These are phyloP conservation scores for Microcebus murinus DNA, from an alignment of 2,113 vertebrate species.

Conservation along the genomic window DNA sequence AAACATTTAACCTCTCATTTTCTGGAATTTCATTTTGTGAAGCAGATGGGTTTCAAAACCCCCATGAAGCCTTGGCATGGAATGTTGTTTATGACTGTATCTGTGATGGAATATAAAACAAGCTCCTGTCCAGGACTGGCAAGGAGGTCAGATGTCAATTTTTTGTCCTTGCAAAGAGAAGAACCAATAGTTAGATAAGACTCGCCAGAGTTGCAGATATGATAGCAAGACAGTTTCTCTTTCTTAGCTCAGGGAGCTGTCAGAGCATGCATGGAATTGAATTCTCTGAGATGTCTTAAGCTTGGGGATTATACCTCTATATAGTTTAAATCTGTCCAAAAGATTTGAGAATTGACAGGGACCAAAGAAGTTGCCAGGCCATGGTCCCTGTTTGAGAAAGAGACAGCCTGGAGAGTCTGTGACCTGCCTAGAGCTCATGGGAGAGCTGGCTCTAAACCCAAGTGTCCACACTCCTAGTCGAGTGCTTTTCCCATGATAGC, in stretches of 20 bases:
- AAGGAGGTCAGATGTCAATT: background rate
- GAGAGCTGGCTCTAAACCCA: background rate
- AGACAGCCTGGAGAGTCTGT: background rate
- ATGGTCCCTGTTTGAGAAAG: background rate
- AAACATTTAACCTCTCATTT: background rate
- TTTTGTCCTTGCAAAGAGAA: background rate
- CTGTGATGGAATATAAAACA: background rate
- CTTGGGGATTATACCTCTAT: background rate
- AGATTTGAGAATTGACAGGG: background rate
- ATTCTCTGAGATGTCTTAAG: background rate
- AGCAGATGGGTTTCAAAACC: constrained; percentile 22
- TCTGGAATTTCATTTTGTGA: background rate
- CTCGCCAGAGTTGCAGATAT: background rate
- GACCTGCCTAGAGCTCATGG: background rate
- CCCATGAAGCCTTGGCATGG: background rate
- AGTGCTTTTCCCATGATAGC: background rate
- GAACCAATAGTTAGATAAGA: background rate
- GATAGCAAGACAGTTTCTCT: background rate
- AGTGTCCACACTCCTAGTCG: background rate
- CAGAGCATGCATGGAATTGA: background rate
- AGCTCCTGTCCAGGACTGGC: background rate
- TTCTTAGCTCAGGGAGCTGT: background rate
- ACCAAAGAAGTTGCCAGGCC: background rate
- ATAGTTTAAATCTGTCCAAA: background rate
- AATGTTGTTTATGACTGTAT: background rate